Evolutionary conservation across 1,140 invertebrate genomes (phyloP).

Genomic region (Drosophila tsacasi): DNA sequence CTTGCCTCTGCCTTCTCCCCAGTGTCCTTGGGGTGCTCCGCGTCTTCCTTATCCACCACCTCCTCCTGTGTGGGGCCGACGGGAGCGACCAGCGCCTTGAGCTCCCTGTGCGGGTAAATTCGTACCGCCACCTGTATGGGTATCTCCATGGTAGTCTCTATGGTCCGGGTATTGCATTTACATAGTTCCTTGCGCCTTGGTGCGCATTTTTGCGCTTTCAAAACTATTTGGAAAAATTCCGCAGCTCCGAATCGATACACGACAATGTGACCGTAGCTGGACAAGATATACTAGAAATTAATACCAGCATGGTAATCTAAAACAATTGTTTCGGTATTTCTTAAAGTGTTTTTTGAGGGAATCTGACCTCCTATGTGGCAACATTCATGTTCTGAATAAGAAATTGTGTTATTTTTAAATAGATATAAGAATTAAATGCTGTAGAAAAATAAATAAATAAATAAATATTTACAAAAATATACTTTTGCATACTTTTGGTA

Average conservation of each 20-base stretch:
- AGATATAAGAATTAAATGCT: not conserved
- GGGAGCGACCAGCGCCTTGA: conserved; percentile 56
- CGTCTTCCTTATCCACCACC: conserved; percentile 5
- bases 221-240: conserved; percentile 33
- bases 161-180: conserved; percentile 42
- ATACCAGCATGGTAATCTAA: not conserved
- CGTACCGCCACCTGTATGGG: conserved; percentile 88
- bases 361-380: not conserved
- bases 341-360: not conserved
- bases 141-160: conserved; percentile 86
- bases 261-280: conserved; percentile 16
- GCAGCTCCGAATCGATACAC: conserved; percentile 45
- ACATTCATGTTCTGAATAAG: not conserved
- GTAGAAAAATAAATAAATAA: not conserved
- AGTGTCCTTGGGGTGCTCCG: conserved; percentile 17
- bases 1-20: not conserved
- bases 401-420: too few relatives aligned
- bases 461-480: not conserved
- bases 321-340: not conserved
- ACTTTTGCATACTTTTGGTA: not conserved
- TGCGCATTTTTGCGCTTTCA: conserved; percentile 49
- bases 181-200: conserved; percentile 30
- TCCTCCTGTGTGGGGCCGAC: not conserved
- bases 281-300: conserved; percentile 2
- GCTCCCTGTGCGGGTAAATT: conserved; percentile 85